These are phyloP conservation scores for Turnix velox DNA, from an alignment of 2,113 vertebrate species.

Conservation along the genomic window DNA sequence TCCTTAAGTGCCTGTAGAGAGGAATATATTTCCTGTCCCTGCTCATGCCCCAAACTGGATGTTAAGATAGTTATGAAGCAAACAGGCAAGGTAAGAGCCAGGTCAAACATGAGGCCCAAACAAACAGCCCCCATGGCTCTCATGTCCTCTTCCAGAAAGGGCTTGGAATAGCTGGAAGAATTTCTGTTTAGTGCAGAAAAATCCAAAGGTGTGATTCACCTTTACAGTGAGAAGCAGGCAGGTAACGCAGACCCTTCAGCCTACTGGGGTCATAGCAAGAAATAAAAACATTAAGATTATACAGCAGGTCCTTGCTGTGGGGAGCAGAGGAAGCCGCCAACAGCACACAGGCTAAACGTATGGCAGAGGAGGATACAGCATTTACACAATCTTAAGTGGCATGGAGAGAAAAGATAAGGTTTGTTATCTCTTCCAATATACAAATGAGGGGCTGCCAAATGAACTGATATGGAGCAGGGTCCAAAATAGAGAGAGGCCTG, in stretches of 20 bases:
- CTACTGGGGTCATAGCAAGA: not conserved
- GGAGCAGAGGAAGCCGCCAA: not conserved
- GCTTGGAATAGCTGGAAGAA: not conserved
- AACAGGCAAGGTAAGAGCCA: not conserved
- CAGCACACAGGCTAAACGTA: not conserved
- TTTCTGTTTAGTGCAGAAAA: not conserved
- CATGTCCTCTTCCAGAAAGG: not conserved
- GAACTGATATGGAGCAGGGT: not conserved
- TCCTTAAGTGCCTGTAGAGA: not conserved
- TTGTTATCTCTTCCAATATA: not conserved
- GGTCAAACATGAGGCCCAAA: not conserved
- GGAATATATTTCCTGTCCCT: not conserved
- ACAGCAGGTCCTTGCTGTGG: rapidly evolving
- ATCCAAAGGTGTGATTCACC: not conserved
- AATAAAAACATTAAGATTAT: not conserved
- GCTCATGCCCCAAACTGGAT: not conserved
- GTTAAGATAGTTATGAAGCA: not conserved
- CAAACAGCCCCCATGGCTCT: not conserved
- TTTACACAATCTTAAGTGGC: not conserved
- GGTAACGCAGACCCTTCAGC: not conserved
- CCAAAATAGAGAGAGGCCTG: not conserved
- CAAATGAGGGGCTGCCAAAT: not conserved
- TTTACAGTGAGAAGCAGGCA: not conserved
- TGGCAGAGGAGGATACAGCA: not conserved
- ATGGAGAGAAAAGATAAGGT: not conserved